These are phyloP conservation scores for Sminthurinus signatus DNA, from an alignment of 1,140 invertebrate species.

Conservation along the genomic window DNA sequence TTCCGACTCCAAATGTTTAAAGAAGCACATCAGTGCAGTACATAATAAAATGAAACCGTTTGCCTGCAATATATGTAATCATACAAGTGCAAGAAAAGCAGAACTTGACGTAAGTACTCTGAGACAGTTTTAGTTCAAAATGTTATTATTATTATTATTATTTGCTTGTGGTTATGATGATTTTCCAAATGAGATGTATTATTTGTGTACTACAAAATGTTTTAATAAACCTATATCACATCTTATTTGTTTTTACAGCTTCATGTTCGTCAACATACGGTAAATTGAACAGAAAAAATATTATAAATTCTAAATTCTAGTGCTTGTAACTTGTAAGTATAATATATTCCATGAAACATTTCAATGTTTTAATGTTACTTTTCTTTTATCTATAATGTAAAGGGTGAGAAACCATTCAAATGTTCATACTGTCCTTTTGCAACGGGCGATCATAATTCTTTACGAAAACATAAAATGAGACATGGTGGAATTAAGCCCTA, in stretches of 20 bases:
- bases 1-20: conserved; percentile 65
- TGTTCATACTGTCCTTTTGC: conserved; percentile 69
- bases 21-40: conserved; percentile 67
- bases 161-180: neutral
- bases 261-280: conserved; percentile 64
- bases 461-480: conserved; percentile 67
- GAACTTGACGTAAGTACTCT: conserved; percentile 46
- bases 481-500: conserved; percentile 63
- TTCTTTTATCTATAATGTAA: too few species aligned
- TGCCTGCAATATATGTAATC: conserved; percentile 67
- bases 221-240: too few species aligned
- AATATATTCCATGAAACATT: too few species aligned
- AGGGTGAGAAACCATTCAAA: conserved; percentile 73
- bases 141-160: neutral
- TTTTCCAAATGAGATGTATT: too few species aligned
- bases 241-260: conserved; percentile 51
- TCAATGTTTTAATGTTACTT: too few species aligned
- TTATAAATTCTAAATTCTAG: too few species aligned
- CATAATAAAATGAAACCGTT: conserved; percentile 70
- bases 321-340: too few species aligned
- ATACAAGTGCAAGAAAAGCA: conserved; percentile 61
- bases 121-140: neutral
- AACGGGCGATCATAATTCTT: conserved; percentile 71
- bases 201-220: too few species aligned
- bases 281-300: too few species aligned